Conservation (phyloP, 2,888 invertebrate genomes). For the Drosophila basisetae region DNA sequence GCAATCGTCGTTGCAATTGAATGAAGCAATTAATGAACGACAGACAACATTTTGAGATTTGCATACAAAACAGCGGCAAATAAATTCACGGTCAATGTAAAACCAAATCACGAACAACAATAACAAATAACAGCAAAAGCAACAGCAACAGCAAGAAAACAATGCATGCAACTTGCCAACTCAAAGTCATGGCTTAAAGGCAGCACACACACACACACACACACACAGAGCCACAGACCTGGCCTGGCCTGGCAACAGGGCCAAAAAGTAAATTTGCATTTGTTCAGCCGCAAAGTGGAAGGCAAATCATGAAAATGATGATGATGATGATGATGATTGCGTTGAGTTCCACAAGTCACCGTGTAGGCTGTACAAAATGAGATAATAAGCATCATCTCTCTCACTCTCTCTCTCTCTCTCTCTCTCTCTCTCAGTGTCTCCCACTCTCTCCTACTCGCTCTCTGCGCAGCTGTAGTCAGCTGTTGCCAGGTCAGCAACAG, state of each 20-base stretch:
- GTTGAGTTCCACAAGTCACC: constrained; percentile 9
- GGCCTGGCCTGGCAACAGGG: constrained; percentile 68
- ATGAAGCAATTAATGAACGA: constrained; percentile 60
- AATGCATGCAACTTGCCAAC: constrained; percentile 27
- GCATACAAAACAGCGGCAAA: constrained; percentile 56
- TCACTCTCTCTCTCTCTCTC: not conserved
- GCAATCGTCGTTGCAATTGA: constrained; percentile 37
- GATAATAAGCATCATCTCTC: constrained; percentile 41
- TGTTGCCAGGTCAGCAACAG: constrained; percentile 77
- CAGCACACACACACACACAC: constrained; percentile 7
- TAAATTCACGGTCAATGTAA: constrained; percentile 75
- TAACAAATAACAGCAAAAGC: constrained; percentile 15
- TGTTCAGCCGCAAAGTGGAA: constrained; percentile 55
- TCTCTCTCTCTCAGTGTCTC: not conserved
- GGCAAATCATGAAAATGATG: constrained; percentile 30
- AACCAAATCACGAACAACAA: constrained; percentile 52
- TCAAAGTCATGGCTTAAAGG: constrained; percentile 24
- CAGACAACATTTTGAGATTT: constrained; percentile 43
- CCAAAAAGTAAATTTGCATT: constrained; percentile 59
- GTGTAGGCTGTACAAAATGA: constrained; percentile 71
- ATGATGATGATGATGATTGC: not conserved
- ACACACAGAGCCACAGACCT: constrained; percentile 12
- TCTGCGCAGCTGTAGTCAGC: constrained; percentile 55
- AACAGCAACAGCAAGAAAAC: constrained; percentile 25
- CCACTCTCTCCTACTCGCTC: constrained; percentile 6